A percentile compares a stretch with the other conserved stretches of the same genome.
These are phyloP conservation scores for Onychostoma macrolepis DNA, from an alignment of 2,113 vertebrate genomes.

Conservation along the genomic window DNA sequence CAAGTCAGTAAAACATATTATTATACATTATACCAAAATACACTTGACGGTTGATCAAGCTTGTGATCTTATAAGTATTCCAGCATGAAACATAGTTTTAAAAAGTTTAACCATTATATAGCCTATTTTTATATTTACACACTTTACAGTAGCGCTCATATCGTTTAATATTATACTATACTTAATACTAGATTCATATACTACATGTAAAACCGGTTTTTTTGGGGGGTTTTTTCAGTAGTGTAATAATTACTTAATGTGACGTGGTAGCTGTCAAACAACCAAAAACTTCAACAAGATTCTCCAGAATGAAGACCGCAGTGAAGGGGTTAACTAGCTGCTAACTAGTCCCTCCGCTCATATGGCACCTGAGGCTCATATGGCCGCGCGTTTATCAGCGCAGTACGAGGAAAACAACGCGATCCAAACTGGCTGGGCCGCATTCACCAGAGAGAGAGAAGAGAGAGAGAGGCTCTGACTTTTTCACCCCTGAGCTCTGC, in stretches of 20 bases:
- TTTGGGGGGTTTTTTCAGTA: too few relatives aligned
- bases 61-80: neutral
- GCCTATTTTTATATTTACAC: too few relatives aligned
- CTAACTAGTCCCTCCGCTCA: conserved; percentile 76
- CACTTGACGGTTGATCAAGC: neutral
- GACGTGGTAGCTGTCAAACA: neutral
- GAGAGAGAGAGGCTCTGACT: conserved; percentile 65
- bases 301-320: conserved; percentile 39
- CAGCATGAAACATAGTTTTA: neutral
- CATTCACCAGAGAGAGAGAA: conserved; percentile 72
- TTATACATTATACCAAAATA: neutral
- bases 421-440: conserved; percentile 71
- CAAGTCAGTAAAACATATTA: neutral
- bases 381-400: conserved; percentile 75
- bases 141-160: neutral
- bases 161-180: neutral
- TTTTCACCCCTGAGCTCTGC: conserved; percentile 69
- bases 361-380: conserved; percentile 76
- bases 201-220: neutral
- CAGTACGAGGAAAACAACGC: conserved; percentile 68
- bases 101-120: neutral
- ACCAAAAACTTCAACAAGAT: neutral
- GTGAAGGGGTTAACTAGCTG: conserved; percentile 78
- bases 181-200: neutral
- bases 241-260: neutral